Evolutionary conservation across 2,888 invertebrate species (phyloP), one percentile per base, ranked within the genome.

Genomic region (Dryobotodes eremita): DNA sequence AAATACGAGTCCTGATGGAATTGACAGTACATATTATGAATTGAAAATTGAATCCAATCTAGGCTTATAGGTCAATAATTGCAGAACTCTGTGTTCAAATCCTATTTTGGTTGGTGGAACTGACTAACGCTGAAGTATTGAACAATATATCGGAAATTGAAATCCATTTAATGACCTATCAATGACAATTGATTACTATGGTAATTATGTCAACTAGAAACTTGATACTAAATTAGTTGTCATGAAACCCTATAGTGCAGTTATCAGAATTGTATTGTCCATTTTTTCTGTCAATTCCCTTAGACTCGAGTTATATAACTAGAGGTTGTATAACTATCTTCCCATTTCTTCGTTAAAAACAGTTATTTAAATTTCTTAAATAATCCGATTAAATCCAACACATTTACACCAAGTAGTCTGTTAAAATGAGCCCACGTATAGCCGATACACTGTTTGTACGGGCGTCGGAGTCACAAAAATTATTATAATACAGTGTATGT

Each of bases 1-100:
- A 73, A 79, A 68, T 79, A 57, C 55, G 31, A 57, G 62, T 73
- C 74, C 76, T 85, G 46, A 70, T 87, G 55, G 48, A 46, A 64
- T 64, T 57, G 46, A 59, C 20, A 5, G 8, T 53, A 53, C 11
- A 57, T 15, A 42, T 42, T 42, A 69, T 17, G 66, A 70, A 71
- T 76, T 53, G 48, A 31, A 75, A 77, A 75, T 66, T 46, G 20
- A 86, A 73, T 64, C 5, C 13, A 42, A 48, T 46, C 13, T 23
- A 48, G n/a, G 26, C 13, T 31, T 61, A 42, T 31, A 53, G 42
- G 72, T 66, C 46, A 66, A 59, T 62, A 26, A 68, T 71, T 68
- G 17, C 26, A 23, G 23, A 76, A 55, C 66, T 66, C 36, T 20
- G 42, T 71, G 36, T 55, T 59, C 20, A 59, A 72, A 81, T 74